Evolutionary conservation across 2,797 vertebrate genomes (phyloP), one percentile per base, ranked within the genome.

Genomic region (Xenentodon cancila): DNA sequence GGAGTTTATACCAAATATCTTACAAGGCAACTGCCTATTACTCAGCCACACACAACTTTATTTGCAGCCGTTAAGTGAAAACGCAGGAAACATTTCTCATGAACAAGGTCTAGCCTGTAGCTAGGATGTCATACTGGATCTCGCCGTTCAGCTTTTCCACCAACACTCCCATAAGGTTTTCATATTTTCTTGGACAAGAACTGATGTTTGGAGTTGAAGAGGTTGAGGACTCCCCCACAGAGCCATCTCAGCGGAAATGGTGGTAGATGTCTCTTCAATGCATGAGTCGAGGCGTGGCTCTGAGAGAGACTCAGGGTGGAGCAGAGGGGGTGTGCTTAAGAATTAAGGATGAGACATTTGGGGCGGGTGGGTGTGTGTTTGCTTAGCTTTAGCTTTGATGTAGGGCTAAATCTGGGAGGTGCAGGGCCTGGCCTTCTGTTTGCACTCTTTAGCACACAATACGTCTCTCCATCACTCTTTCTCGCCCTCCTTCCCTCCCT

Each of bases 361-460:
- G 73, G 76, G 30, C 82, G 80, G 80, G 73, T 84, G 80, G 80
- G 73, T 2, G 82, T 63, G 73, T 94, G 89, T 97, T 97, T 95
- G 91, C 82, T 87, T 91, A 94, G 30, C 30, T 13, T 37, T 37
- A 37, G 92, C 96, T 98, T 98, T 98, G 96, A 98, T 97, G 95
- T 96, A 76, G 50, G 73, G 80, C 71, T 88, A 88, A 88, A 86
- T 91, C 80, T 22, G 88, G 85, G 86, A 82, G 81, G 86, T 56
- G 56, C 80, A 71, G 80, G 80, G 75, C 82, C 71, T 43, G 75
- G 82, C 75, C 90, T 79, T 57, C 67, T 96, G 86, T 96, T 96
- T 96, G 92, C 92, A 84, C 93, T 88, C 88, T 91, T 84, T 90
- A 90, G 80, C 76, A 27, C 89, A 90, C 84, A 92, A 93, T 90